Evolutionary conservation across 2,797 vertebrate genomes (phyloP).

Genomic region (Acipenser oxyrinchus): DNA sequence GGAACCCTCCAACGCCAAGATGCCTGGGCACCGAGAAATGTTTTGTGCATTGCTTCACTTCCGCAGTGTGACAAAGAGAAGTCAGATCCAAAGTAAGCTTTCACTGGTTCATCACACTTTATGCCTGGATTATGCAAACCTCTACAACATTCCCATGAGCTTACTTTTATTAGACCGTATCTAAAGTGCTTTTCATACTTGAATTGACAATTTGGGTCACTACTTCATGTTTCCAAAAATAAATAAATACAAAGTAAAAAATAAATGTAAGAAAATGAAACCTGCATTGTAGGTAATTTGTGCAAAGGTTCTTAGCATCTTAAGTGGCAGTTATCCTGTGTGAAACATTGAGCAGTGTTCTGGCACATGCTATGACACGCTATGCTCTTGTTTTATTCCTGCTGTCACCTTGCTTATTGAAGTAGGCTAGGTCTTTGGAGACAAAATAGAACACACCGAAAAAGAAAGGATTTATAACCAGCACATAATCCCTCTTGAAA

Average conservation of each 20-base stretch:
- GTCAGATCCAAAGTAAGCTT: slow-evolving; percentile 1
- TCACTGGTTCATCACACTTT: not conserved
- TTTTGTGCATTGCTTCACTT: not conserved
- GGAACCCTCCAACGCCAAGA: slow-evolving; percentile 4
- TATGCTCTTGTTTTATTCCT: not conserved
- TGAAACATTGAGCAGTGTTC: not conserved
- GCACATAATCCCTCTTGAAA: no score
- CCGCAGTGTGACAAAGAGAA: not conserved
- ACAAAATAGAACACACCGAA: not conserved
- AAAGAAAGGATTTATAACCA: not conserved
- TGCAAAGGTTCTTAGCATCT: not conserved
- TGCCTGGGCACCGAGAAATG: slow-evolving; percentile 4
- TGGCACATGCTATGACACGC: not conserved
- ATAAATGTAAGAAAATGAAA: not conserved
- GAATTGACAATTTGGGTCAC: not conserved
- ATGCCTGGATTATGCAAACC: not conserved
- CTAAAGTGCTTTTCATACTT: not conserved
- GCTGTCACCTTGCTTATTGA: not conserved
- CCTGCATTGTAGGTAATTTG: not conserved
- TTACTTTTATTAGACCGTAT: not conserved
- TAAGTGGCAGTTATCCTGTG: not conserved
- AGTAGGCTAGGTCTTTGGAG: not conserved
- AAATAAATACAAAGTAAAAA: not conserved
- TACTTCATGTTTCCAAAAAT: not conserved
- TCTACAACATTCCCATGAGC: not conserved